Percentiles rank a stretch among this genome's conserved stretches.
phyloP scores from a whole-genome alignment of 1,140 invertebrate species.

The Solenopsis fugax region DNA sequence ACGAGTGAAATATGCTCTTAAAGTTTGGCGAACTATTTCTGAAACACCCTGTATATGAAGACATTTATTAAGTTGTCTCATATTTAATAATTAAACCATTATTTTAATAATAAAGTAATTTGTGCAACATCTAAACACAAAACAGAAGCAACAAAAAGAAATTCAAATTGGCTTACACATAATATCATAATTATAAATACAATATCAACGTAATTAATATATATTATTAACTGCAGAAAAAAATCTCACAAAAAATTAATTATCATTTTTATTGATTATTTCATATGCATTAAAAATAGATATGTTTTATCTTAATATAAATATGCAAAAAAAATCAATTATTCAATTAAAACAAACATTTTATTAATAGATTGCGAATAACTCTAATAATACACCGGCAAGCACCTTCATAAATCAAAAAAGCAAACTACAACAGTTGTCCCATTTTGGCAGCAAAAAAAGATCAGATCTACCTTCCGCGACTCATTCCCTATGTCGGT shows the following conservation, averaged over 20 bases:
- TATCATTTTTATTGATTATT: not conserved
- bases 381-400: not conserved
- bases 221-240: not conserved
- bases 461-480: constrained; percentile 21
- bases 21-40: too few relatives aligned
- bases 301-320: not conserved
- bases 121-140: not conserved
- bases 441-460: not conserved
- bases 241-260: not conserved
- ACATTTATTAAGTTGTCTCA: too few relatives aligned
- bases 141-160: not conserved
- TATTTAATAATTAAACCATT: not conserved
- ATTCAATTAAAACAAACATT: constrained; percentile 12
- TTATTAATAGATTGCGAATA: not conserved
- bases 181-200: not conserved
- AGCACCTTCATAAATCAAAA: constrained; percentile 2
- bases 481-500: not conserved
- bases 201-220: not conserved
- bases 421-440: not conserved
- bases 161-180: not conserved
- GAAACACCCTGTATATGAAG: too few relatives aligned
- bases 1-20: too few relatives aligned
- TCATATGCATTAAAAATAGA: not conserved
- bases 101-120: not conserved
- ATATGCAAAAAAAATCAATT: not conserved